Percentiles rank a stretch among this genome's conserved stretches.
Conservation (phyloP, 1,140 invertebrate species). For the Lepidotrigona ventralis region DNA sequence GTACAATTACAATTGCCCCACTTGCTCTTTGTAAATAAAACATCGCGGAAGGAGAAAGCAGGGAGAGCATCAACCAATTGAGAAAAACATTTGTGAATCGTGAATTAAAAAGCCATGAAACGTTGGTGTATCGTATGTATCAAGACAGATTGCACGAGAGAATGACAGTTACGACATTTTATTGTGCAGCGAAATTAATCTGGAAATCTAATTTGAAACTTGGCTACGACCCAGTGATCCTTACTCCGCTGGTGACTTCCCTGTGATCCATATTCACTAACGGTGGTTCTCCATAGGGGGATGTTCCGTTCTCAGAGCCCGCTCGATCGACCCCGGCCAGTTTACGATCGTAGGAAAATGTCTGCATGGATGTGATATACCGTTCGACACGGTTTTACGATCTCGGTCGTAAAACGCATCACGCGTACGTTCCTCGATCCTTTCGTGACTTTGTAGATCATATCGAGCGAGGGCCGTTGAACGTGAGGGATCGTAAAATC, state of each 20-base stretch:
- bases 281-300: not conserved
- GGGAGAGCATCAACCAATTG: no score
- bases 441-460: not conserved
- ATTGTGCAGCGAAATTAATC: not conserved
- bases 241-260: not conserved
- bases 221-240: not conserved
- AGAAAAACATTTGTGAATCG: no score
- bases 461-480: not conserved
- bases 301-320: not conserved
- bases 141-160: not conserved
- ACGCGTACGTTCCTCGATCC: conserved; percentile 31
- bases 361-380: conserved; percentile 7
- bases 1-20: no score
- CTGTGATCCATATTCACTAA: not conserved
- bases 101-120: no score
- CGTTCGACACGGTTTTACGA: conserved; percentile 40
- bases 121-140: no score
- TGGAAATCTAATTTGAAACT: not conserved
- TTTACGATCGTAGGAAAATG: conserved; percentile 13
- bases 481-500: not conserved
- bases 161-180: no score
- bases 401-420: conserved; percentile 41
- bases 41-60: no score
- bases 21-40: no score
- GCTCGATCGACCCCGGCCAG: not conserved